Base-by-base conservation (phyloP, 2,888 invertebrate species). In the Spicauda simplicius region DNA sequence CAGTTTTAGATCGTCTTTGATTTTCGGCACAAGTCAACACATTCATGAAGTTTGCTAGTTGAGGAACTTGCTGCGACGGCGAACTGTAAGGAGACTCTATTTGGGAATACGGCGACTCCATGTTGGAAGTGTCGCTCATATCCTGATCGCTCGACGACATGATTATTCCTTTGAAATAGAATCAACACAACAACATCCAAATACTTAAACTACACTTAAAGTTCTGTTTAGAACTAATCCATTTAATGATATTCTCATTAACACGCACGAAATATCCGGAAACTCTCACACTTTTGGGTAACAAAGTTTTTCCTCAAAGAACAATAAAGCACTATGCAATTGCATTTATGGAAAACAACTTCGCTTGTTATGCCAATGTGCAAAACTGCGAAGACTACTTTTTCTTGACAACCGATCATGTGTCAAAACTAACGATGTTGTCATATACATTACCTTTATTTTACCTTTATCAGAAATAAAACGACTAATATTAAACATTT, bases 41-140 rank as follows among this genome's bases (percentile, higher is more conserved):
- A 1, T 82, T 86, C 68, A 90, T 76, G n/a, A 79, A 81, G 45
- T 76, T 81, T 0, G 86, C 81, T 2, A 90, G 74, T 33, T 90
- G 86, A 14, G 90, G 89, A 30, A 90, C 89, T 73, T 87, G 86
- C 69, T 90, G 91, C 4, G 85, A 84, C 0, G 91, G 91, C 0
- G 91, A 91, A 71, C 85, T 85, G 48, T 82, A 80, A 0, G 90
- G 87, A 45, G 88, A 86, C 14, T 84, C 85, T 19, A 56, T 45
- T 19, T 78, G 82, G 0, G 85, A 83, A 59, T 76, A 74, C 1
- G 89, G 88, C 41, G 89, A 88, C 45, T 76, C 80, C 60, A 74
- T 70, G 70, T 79, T 85, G 0, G 87, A 86, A 48, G 83, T 78
- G 64, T 88, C 88, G 70, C 88, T 88, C 70, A 81, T 80, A 71